Percentiles rank a stretch among this genome's conserved stretches.
Evolutionary conservation across 2,888 invertebrate genomes (phyloP).

Genomic region (Neoitamus cyanurus): DNA sequence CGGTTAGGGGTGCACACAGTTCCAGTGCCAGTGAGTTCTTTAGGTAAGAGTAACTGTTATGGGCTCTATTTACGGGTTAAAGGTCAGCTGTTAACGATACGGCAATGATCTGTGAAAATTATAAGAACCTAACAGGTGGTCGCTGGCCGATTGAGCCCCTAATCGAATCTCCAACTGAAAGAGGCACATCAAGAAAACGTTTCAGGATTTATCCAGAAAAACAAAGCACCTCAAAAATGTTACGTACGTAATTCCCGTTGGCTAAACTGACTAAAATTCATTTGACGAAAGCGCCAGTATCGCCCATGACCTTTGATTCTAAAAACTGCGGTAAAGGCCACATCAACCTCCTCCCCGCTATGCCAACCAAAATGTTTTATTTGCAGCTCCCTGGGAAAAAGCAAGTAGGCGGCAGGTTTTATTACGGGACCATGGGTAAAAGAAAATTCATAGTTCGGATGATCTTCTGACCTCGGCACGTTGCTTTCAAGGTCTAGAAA

Average conservation of each 20-base stretch:
- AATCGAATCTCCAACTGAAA: no score
- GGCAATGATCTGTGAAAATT: not conserved
- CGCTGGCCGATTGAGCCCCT: not conserved
- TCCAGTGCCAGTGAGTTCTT: not conserved
- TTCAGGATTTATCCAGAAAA: no score
- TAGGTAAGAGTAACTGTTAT: not conserved
- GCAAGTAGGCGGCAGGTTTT: not conserved
- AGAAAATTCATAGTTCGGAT: slow-evolving; percentile 5
- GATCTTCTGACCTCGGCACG: slow-evolving; percentile 5
- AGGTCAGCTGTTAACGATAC: not conserved
- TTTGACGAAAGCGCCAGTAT: not conserved
- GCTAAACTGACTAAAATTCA: no score
- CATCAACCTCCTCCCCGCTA: not conserved
- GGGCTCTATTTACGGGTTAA: not conserved
- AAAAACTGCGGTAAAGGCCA: not conserved
- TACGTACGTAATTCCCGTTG: no score
- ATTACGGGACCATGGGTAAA: not conserved
- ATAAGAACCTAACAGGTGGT: not conserved
- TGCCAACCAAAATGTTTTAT: not conserved
- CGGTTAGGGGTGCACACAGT: not conserved
- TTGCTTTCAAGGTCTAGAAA: not conserved
- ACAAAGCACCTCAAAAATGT: no score
- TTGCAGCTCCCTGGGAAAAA: not conserved
- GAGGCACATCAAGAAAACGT: no score
- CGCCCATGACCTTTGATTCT: not conserved